These are phyloP conservation scores for Lepisosteus osseus DNA, from an alignment of 2,113 vertebrate genomes.

Conservation along the genomic window DNA sequence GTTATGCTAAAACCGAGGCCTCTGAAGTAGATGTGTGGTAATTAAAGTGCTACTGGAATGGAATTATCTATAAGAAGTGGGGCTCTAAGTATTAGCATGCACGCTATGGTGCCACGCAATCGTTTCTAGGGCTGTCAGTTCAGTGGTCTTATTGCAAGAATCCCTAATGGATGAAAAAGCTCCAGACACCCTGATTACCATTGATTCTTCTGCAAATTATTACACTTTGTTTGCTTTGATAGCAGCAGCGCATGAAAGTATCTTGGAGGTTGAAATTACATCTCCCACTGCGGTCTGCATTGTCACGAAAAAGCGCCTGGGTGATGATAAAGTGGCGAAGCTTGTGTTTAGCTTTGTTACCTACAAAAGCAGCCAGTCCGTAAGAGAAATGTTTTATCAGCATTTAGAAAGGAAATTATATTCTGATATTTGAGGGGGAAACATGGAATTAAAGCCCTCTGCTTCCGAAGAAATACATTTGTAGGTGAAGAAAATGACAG, in stretches of 20 bases:
- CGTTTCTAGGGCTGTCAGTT: constrained; percentile 27
- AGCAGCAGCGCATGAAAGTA: constrained; percentile 26
- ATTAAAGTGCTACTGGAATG: not conserved
- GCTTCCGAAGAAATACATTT: not conserved
- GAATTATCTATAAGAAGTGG: not conserved
- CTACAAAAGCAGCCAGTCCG: not conserved
- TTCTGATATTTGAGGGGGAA: constrained; percentile 21
- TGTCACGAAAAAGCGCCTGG: constrained; percentile 17
- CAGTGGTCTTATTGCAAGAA: constrained; percentile 14
- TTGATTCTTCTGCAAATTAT: constrained; percentile 39
- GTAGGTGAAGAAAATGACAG: not conserved
- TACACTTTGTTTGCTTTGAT: constrained; percentile 43
- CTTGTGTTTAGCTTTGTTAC: constrained; percentile 27
- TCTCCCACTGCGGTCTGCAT: constrained; percentile 31
- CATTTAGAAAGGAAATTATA: constrained; percentile 14
- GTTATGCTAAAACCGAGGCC: not conserved
- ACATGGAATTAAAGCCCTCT: constrained; percentile 15
- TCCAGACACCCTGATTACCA: constrained; percentile 33
- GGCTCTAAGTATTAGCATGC: constrained; percentile 24
- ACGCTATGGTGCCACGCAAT: constrained; percentile 22
- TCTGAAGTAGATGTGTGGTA: not conserved
- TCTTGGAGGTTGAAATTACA: constrained; percentile 37
- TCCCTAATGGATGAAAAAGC: constrained; percentile 32
- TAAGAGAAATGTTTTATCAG: constrained; percentile 25
- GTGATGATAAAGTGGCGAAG: constrained; percentile 28